Evolutionary conservation across 2,113 vertebrate species (phyloP).

Genomic region (Oxyura jamaicensis): DNA sequence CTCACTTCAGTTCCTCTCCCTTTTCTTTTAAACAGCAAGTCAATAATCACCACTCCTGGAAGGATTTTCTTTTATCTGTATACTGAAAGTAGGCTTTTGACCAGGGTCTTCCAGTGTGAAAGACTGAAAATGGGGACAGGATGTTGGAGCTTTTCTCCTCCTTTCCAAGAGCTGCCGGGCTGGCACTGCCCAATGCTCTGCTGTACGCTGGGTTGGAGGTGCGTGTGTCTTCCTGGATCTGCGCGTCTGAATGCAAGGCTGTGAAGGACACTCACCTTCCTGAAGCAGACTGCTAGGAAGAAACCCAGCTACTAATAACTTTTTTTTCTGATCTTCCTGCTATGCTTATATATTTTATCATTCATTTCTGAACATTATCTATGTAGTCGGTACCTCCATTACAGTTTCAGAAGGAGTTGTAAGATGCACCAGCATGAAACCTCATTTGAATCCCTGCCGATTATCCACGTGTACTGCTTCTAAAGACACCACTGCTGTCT

Average conservation of each 20-base stretch:
- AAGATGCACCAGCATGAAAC: background rate
- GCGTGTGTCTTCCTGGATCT: fast-evolving
- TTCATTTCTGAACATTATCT: background rate
- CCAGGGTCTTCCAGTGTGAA: background rate
- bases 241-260: background rate
- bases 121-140: background rate
- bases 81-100: background rate
- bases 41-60: conserved; percentile 8
- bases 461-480: background rate
- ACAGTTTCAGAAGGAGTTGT: background rate
- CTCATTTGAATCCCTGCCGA: background rate
- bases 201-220: background rate
- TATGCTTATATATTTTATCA: background rate
- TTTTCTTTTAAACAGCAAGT: background rate
- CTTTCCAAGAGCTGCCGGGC: background rate
- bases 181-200: background rate
- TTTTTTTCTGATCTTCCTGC: background rate
- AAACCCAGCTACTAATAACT: background rate
- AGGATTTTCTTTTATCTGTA: background rate
- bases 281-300: background rate
- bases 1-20: background rate
- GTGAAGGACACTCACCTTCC: background rate
- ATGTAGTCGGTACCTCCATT: background rate
- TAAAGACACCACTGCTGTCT: background rate
- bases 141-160: background rate